These are phyloP conservation scores for Craseonycteris thonglongyai DNA, from an alignment of 2,113 vertebrate genomes.

Conservation along the genomic window DNA sequence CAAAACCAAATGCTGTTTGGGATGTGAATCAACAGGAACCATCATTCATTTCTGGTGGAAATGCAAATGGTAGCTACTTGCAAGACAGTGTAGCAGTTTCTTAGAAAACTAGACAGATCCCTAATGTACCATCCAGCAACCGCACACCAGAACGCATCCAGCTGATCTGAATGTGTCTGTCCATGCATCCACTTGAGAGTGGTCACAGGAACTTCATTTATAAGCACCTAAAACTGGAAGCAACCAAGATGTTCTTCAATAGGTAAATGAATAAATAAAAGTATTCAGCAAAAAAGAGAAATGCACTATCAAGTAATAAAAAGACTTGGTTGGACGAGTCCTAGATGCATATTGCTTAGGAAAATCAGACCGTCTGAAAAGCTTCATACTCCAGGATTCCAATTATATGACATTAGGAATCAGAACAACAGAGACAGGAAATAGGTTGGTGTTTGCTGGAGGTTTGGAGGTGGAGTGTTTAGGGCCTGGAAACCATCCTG, in stretches of 20 bases:
- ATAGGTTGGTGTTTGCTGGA: neutral
- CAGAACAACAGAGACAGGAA: neutral
- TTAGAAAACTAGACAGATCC: neutral
- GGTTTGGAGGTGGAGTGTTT: neutral
- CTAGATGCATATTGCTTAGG: neutral
- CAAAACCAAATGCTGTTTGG: neutral
- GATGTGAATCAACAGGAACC: too few relatives aligned
- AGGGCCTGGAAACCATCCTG: neutral
- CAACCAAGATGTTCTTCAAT: neutral
- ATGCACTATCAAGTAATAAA: neutral
- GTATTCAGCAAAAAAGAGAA: neutral
- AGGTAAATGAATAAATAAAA: neutral
- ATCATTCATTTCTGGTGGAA: neutral
- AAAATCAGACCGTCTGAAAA: neutral
- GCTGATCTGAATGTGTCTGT: neutral
- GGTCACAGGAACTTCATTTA: neutral
- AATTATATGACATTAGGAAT: neutral
- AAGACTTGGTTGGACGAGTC: neutral
- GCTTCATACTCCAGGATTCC: neutral
- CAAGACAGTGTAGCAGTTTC: neutral
- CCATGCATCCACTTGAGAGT: neutral
- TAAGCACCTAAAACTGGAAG: neutral
- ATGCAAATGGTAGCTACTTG: neutral
- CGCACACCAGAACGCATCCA: neutral
- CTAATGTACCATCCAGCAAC: neutral